Conservation (phyloP, 1,140 invertebrate species). For the Drosophila micromelanica region DNA sequence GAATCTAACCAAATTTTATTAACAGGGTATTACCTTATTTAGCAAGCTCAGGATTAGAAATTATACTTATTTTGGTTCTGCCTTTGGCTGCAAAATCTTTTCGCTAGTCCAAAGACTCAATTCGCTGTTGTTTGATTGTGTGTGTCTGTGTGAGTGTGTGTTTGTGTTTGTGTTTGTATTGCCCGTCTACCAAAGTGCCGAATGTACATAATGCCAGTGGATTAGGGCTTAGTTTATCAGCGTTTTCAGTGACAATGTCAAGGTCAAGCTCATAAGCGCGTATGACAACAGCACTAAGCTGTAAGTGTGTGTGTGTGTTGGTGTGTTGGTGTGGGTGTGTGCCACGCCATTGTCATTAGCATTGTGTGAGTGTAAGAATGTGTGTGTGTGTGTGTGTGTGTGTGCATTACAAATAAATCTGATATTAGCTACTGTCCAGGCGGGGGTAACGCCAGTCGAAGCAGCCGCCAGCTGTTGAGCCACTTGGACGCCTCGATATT, state of each 20-base stretch:
- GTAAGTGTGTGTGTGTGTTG: conserved; percentile 11
- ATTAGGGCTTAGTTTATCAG: conserved; percentile 80
- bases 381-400: conserved; percentile 20
- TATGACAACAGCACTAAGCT: conserved; percentile 69
- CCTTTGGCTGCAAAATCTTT: conserved; percentile 11
- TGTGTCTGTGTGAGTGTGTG: conserved; percentile 12
- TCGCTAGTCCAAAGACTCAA: conserved; percentile 1
- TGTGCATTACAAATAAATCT: conserved; percentile 61
- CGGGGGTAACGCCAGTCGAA: background rate
- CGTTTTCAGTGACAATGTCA: conserved; percentile 76
- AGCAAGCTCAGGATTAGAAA: background rate
- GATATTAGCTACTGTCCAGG: conserved; percentile 42
- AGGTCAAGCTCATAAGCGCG: conserved; percentile 80
- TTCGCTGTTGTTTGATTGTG: conserved; percentile 36
- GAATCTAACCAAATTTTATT: no score
- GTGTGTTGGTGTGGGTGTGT: conserved; percentile 11
- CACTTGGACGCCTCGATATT: conserved; percentile 69
- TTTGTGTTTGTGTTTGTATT: conserved; percentile 44
- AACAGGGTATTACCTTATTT: background rate
- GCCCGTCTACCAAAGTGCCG: conserved; percentile 58
- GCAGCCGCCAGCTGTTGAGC: conserved; percentile 65
- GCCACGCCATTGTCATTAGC: conserved; percentile 34
- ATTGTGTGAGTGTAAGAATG: conserved; percentile 14
- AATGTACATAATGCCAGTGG: conserved; percentile 81
- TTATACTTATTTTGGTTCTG: conserved; percentile 12